Conservation (phyloP, 1,140 invertebrate genomes). For the Copidosoma floridanum region DNA sequence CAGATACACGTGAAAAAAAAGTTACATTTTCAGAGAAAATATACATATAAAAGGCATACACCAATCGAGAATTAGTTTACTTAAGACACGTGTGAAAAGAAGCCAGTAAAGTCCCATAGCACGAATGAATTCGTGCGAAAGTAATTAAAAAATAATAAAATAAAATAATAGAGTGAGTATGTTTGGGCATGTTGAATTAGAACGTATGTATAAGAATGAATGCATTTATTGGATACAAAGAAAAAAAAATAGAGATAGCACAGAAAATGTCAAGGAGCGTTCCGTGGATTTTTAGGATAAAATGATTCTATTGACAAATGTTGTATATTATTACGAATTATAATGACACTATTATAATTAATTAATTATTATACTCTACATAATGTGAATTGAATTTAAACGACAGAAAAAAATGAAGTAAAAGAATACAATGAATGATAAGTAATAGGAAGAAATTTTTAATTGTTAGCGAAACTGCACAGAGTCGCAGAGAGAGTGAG, state of each 20-base stretch:
- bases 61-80: constrained; percentile 44
- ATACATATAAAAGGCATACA: constrained; percentile 11
- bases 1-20: too few relatives aligned
- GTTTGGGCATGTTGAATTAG: constrained; percentile 9
- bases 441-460: constrained; percentile 54
- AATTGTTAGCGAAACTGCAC: constrained; percentile 51
- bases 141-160: constrained; percentile 15
- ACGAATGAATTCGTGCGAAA: constrained; percentile 38
- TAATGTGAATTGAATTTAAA: constrained; percentile 58
- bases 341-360: constrained; percentile 58
- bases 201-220: constrained; percentile 7
- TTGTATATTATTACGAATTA: constrained; percentile 59
- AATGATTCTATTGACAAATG: constrained; percentile 58
- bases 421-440: constrained; percentile 48
- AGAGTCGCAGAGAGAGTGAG: too few relatives aligned
- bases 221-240: constrained; percentile 15
- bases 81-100: constrained; percentile 38
- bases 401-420: too few relatives aligned
- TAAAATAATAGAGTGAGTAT: neutral
- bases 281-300: constrained; percentile 53
- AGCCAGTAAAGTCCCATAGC: constrained; percentile 48
- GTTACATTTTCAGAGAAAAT: too few relatives aligned
- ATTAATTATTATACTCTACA: constrained; percentile 56
- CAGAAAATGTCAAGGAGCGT: constrained; percentile 41
- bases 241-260: constrained; percentile 30